A percentile compares a stretch with the other conserved stretches of the same genome.
phyloP scores from a whole-genome alignment of 2,888 invertebrate species.

The Drosophila colorata region DNA sequence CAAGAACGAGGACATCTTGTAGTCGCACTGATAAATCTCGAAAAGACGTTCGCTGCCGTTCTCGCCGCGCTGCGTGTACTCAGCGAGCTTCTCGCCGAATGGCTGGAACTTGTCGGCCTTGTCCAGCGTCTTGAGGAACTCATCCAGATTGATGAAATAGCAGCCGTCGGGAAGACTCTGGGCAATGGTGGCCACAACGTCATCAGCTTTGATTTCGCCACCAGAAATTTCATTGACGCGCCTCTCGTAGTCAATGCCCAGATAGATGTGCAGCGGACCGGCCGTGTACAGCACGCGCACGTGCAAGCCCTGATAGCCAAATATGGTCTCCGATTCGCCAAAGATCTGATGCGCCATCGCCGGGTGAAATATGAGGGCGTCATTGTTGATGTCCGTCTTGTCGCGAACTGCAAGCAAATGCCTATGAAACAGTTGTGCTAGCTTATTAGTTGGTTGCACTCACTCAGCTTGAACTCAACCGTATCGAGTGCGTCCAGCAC shows the following conservation, averaged over 20 bases:
- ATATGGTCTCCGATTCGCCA: slow-evolving; percentile 96
- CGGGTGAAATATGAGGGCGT: slow-evolving; percentile 89
- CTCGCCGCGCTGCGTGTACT: slow-evolving; percentile 86
- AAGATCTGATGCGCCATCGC: slow-evolving; percentile 97
- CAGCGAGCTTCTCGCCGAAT: slow-evolving; percentile 89
- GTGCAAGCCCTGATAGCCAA: slow-evolving; percentile 94
- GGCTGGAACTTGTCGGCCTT: slow-evolving; percentile 92
- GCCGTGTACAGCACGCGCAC: slow-evolving; percentile 93
- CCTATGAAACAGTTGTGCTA: background rate
- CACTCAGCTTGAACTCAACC: slow-evolving; percentile 84
- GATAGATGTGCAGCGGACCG: slow-evolving; percentile 91
- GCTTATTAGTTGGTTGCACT: slow-evolving; percentile 37
- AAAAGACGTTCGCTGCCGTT: slow-evolving; percentile 87
- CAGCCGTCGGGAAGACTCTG: slow-evolving; percentile 90
- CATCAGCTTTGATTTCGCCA: slow-evolving; percentile 89
- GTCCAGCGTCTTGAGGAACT: slow-evolving; percentile 89
- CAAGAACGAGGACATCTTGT: slow-evolving; percentile 90
- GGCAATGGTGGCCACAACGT: slow-evolving; percentile 89
- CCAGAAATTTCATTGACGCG: slow-evolving; percentile 87
- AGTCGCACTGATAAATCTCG: slow-evolving; percentile 93
- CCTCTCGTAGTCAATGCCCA: slow-evolving; percentile 90
- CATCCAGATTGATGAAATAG: slow-evolving; percentile 89
- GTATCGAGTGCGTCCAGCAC: slow-evolving; percentile 83
- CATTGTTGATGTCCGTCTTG: slow-evolving; percentile 89
- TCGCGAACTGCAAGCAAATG: slow-evolving; percentile 86